Percentiles rank a stretch among this genome's conserved stretches.
These are phyloP conservation scores for Cebus imitator DNA, from an alignment of 2,113 vertebrate species.

Conservation along the genomic window DNA sequence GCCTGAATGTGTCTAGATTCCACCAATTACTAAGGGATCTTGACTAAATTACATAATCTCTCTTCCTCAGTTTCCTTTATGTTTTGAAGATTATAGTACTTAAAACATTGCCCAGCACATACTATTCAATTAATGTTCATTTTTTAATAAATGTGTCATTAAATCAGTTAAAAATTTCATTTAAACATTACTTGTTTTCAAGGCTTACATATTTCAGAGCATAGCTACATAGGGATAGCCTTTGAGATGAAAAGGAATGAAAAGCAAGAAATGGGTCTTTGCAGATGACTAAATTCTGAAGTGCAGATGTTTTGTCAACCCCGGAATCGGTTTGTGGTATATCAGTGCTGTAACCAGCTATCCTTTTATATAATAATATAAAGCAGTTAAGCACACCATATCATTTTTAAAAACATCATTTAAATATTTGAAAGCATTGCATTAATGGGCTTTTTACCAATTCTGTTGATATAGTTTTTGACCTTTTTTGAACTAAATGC, in stretches of 20 bases:
- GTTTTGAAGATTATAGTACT: not conserved
- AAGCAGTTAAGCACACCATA: not conserved
- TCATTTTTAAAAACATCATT: not conserved
- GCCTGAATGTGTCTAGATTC: not conserved
- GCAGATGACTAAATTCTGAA: constrained; percentile 25
- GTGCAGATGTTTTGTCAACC: constrained; percentile 26
- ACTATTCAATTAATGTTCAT: not conserved
- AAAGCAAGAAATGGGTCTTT: constrained; percentile 17
- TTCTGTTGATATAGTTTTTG: not conserved
- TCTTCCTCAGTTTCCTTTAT: not conserved
- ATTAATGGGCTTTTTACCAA: not conserved
- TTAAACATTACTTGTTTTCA: constrained; percentile 12
- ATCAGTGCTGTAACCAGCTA: not conserved
- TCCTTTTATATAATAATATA: constrained; percentile 10
- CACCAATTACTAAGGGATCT: not conserved
- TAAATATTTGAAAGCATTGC: not conserved
- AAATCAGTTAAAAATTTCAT: constrained; percentile 10
- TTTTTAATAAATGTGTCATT: not conserved
- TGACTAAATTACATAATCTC: not conserved
- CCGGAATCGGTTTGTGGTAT: not conserved
- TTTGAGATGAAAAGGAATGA: constrained; percentile 23
- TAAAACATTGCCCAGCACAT: not conserved
- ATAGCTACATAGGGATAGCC: not conserved
- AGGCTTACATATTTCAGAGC: not conserved
- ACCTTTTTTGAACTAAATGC: not conserved